Evolutionary conservation across 2,113 vertebrate species (phyloP).

Genomic region (Daphoenositta chrysoptera): DNA sequence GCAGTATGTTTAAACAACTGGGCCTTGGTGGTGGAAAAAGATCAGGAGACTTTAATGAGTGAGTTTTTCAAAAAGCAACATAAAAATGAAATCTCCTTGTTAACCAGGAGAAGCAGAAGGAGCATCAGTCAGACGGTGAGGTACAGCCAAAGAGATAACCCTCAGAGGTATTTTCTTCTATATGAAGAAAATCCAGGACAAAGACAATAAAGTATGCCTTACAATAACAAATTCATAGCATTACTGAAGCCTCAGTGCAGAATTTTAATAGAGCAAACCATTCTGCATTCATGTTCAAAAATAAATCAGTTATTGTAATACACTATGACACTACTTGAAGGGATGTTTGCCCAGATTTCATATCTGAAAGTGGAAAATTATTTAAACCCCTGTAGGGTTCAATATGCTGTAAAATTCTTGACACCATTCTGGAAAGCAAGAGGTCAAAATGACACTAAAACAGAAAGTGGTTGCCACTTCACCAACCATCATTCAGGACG

Average conservation of each 20-base stretch:
- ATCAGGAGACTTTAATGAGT: fast-evolving
- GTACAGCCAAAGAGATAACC: neutral
- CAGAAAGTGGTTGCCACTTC: neutral
- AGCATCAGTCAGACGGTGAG: neutral
- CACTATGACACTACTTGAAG: neutral
- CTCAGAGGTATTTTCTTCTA: neutral
- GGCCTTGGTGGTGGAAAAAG: neutral
- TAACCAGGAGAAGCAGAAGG: neutral
- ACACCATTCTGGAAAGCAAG: neutral
- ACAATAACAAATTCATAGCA: neutral
- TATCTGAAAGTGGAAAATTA: neutral
- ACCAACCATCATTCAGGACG: neutral
- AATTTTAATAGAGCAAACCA: neutral
- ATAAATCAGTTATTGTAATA: neutral
- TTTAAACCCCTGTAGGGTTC: neutral
- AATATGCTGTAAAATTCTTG: neutral
- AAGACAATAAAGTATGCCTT: neutral
- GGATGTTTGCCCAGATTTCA: neutral
- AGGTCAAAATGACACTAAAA: neutral
- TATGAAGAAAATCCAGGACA: neutral
- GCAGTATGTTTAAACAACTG: neutral
- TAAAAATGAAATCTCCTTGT: neutral
- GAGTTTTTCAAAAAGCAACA: neutral
- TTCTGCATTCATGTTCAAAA: neutral
- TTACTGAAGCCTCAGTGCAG: neutral